phyloP scores from a whole-genome alignment of 2,888 invertebrate genomes.

The Scaptomyza parva region DNA sequence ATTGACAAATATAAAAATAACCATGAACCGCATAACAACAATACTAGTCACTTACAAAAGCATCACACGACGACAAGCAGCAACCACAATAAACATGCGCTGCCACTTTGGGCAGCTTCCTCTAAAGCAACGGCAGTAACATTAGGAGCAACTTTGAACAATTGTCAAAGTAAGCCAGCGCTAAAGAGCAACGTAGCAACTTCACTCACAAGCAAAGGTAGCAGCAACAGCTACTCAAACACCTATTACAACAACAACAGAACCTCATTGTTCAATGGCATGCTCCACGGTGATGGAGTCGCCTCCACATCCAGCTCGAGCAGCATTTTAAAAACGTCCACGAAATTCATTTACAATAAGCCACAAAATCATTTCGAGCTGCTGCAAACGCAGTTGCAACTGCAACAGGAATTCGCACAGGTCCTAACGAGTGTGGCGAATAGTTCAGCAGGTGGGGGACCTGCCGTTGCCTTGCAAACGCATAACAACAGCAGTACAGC shows the following conservation, averaged over 20 bases:
- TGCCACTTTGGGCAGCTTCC: slow-evolving; percentile 29
- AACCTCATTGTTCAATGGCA: slow-evolving; percentile 34
- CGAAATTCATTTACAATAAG: slow-evolving; percentile 82
- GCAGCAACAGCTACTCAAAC: slow-evolving; percentile 20
- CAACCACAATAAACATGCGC: slow-evolving; percentile 37
- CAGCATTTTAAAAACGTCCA: slow-evolving; percentile 77
- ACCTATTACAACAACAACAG: slow-evolving; percentile 25
- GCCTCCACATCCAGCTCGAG: slow-evolving; percentile 47
- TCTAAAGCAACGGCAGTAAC: slow-evolving; percentile 21
- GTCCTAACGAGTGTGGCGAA: slow-evolving; percentile 78
- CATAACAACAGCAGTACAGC: slow-evolving; percentile 17
- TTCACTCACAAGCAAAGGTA: slow-evolving; percentile 20
- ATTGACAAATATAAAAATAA: slow-evolving; percentile 50
- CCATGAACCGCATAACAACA: slow-evolving; percentile 38
- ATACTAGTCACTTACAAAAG: slow-evolving; percentile 43
- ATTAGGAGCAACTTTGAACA: slow-evolving; percentile 30
- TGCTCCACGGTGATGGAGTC: slow-evolving; percentile 28
- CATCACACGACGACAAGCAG: slow-evolving; percentile 49
- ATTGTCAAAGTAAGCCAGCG: slow-evolving; percentile 42
- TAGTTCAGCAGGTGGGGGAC: slow-evolving; percentile 43
- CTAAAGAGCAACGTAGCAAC: slow-evolving; percentile 9
- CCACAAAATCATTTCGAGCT: slow-evolving; percentile 81
- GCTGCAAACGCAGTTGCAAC: slow-evolving; percentile 79
- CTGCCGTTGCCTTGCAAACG: slow-evolving; percentile 28
- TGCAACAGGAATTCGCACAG: slow-evolving; percentile 82